These are phyloP conservation scores for Cheilosia vulpina DNA, from an alignment of 2,888 invertebrate genomes.

Conservation along the genomic window DNA sequence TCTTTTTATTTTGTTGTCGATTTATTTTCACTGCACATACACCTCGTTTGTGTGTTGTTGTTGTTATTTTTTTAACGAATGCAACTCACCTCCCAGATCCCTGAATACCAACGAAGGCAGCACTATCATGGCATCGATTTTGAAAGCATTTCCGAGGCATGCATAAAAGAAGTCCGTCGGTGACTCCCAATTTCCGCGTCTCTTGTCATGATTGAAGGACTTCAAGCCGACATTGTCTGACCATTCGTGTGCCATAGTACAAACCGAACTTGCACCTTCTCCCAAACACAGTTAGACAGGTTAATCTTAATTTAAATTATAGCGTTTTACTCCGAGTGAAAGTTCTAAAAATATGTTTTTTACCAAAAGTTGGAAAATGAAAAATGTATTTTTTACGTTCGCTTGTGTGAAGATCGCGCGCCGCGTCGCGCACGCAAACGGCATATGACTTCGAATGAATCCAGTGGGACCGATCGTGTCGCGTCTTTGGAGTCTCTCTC, in stretches of 20 bases:
- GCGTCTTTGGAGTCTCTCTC: constrained; percentile 60
- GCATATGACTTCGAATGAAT: constrained; percentile 57
- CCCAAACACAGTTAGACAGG: constrained; percentile 12
- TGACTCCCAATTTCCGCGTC: constrained; percentile 89
- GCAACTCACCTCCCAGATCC: constrained; percentile 80
- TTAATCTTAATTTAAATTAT: constrained; percentile 27
- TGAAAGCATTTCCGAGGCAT: constrained; percentile 92
- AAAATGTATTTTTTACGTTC: constrained; percentile 36
- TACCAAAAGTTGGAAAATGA: constrained; percentile 43
- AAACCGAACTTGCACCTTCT: constrained; percentile 9
- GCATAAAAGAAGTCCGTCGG: constrained; percentile 91
- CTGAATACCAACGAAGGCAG: constrained; percentile 84
- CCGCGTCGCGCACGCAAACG: constrained; percentile 51
- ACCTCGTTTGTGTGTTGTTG: neutral
- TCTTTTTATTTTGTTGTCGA: neutral
- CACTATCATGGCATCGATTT: constrained; percentile 91
- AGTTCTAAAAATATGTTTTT: constrained; percentile 56
- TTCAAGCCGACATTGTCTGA: constrained; percentile 80
- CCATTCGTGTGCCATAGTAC: constrained; percentile 51
- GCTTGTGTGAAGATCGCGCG: constrained; percentile 39
- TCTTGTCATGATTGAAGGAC: constrained; percentile 80
- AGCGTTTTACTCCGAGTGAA: constrained; percentile 4
- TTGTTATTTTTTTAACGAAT: neutral
- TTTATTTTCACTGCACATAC: constrained; percentile 2
- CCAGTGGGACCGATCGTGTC: constrained; percentile 57